Conservation (phyloP, 2,888 invertebrate genomes). For the Eilema caniola region DNA sequence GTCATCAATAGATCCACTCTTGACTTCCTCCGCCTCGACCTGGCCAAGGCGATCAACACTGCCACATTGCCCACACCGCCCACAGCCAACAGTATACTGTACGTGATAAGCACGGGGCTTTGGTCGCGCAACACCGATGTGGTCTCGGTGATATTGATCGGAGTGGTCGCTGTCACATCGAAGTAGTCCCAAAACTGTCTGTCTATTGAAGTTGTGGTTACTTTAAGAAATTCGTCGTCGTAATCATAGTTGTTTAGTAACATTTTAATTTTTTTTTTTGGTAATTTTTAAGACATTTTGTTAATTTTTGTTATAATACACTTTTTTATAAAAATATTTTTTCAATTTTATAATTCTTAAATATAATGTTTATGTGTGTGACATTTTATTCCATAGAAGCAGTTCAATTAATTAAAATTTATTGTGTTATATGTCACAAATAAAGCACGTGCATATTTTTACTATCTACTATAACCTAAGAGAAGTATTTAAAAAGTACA, state of each 20-base stretch:
- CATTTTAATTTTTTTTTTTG: slow-evolving; percentile 43
- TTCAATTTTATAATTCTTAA: too few relatives aligned
- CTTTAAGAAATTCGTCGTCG: slow-evolving; percentile 33
- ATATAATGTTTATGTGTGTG: too few relatives aligned
- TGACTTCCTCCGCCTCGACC: slow-evolving; percentile 89
- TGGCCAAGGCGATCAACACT: slow-evolving; percentile 89
- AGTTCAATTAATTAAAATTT: neutral
- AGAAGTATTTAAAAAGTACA: neutral
- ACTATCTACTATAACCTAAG: neutral
- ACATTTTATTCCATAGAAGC: neutral
- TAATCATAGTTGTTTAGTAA: slow-evolving; percentile 48
- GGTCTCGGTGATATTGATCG: slow-evolving; percentile 42
- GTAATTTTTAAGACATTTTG: neutral
- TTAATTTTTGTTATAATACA: neutral
- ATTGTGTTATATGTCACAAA: neutral
- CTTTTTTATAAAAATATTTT: too few relatives aligned
- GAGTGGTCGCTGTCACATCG: slow-evolving; percentile 55
- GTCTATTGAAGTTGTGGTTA: slow-evolving; percentile 59
- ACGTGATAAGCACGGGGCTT: slow-evolving; percentile 86
- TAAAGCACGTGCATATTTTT: too few relatives aligned
- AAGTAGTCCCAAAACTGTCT: slow-evolving; percentile 77
- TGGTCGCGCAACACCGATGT: slow-evolving; percentile 60
- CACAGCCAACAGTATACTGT: slow-evolving; percentile 88
- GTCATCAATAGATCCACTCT: slow-evolving; percentile 93
- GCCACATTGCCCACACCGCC: slow-evolving; percentile 91